These are phyloP conservation scores for Percopsis omiscomaycus DNA, from an alignment of 2,797 vertebrate genomes.

Conservation along the genomic window DNA sequence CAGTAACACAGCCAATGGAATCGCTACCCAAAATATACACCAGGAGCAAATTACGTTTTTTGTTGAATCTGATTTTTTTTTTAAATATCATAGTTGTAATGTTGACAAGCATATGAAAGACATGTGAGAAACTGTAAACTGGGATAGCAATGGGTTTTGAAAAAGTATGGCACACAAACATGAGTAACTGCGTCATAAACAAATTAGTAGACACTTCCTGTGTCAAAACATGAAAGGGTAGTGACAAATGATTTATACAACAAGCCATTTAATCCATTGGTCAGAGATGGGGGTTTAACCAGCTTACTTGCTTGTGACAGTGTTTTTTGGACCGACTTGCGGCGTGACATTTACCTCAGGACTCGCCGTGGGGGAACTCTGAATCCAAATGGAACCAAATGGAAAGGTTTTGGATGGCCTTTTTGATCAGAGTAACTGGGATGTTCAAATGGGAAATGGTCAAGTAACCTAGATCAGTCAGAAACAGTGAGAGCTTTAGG, in stretches of 20 bases:
- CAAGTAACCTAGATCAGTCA: background rate
- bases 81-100: background rate
- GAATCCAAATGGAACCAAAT: background rate
- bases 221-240: background rate
- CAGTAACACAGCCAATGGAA: slow-evolving; percentile 23
- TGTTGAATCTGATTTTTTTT: no score
- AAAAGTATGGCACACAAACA: background rate
- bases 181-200: background rate
- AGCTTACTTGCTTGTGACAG: background rate
- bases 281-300: background rate
- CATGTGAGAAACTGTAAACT: no score
- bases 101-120: background rate
- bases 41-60: background rate
- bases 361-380: no score
- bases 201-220: background rate
- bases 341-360: background rate
- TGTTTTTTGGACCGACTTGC: background rate
- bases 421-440: background rate
- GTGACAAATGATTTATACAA: background rate
- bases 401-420: background rate
- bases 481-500: background rate
- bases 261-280: background rate
- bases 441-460: background rate
- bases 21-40: background rate
- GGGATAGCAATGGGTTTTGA: no score